A percentile compares a stretch with the other conserved stretches of the same genome.
These are phyloP conservation scores for Falco berigora DNA, from an alignment of 2,797 vertebrate species.

Conservation along the genomic window DNA sequence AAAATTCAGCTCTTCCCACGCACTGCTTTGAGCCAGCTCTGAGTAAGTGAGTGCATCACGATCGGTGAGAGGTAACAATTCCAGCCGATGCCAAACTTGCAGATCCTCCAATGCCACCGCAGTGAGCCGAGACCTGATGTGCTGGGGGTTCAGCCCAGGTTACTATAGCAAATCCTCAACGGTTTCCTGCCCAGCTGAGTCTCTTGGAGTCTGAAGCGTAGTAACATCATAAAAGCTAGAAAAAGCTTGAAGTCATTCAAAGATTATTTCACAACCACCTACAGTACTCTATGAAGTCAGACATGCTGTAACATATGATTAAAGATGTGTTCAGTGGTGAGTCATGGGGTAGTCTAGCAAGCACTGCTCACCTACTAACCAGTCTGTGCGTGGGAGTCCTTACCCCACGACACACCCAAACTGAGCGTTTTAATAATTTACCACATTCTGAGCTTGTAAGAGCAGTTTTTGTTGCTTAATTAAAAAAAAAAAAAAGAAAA, in stretches of 20 bases:
- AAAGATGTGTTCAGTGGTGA: not conserved
- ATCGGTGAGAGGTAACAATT: not conserved
- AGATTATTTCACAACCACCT: constrained; percentile 57
- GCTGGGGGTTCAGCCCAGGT: not conserved
- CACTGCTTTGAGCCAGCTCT: not conserved
- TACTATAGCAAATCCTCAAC: constrained; percentile 30
- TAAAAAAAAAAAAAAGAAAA: not conserved
- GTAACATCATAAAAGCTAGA: constrained; percentile 52
- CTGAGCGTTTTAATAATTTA: not conserved
- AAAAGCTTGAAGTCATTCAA: constrained; percentile 52
- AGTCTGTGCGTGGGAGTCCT: constrained; percentile 40
- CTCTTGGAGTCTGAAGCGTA: not conserved
- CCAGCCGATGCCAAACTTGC: not conserved
- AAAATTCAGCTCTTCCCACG: not conserved
- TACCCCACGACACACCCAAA: constrained; percentile 37
- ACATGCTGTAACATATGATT: constrained; percentile 62
- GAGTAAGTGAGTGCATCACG: not conserved
- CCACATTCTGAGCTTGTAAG: constrained; percentile 3
- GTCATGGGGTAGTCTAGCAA: constrained; percentile 48
- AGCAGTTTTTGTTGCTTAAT: not conserved
- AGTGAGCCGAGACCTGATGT: not conserved
- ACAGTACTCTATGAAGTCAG: constrained; percentile 57
- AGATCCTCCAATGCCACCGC: not conserved
- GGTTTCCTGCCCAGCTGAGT: constrained; percentile 37
- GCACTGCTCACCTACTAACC: constrained; percentile 47